These are phyloP conservation scores for Leucania comma DNA, from an alignment of 2,888 invertebrate genomes.

Conservation along the genomic window DNA sequence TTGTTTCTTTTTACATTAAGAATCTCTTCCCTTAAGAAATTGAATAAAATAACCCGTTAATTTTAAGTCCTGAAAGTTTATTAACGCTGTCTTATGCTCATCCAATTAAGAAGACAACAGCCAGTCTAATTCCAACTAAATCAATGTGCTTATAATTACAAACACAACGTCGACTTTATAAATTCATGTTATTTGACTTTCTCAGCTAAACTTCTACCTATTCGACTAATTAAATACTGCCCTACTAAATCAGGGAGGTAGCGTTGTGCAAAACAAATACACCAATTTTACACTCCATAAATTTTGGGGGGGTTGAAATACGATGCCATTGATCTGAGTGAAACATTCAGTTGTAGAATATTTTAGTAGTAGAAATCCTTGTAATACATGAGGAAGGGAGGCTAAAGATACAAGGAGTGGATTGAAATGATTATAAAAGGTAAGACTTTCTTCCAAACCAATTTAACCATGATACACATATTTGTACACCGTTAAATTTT, in stretches of 20 bases:
- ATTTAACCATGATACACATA: no score
- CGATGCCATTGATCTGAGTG: constrained; percentile 30
- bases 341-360: constrained; percentile 26
- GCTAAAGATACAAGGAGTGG: no score
- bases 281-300: constrained; percentile 68
- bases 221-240: constrained; percentile 66
- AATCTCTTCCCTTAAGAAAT: not conserved
- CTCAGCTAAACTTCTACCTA: constrained; percentile 51
- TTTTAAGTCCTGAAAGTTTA: constrained; percentile 14
- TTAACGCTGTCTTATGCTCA: constrained; percentile 7
- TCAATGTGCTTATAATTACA: constrained; percentile 53
- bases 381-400: no score
- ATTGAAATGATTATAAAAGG: no score
- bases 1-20: not conserved
- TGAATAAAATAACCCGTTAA: not conserved
- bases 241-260: constrained; percentile 65
- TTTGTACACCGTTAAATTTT: no score
- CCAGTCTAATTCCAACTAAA: constrained; percentile 44
- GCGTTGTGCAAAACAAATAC: constrained; percentile 65
- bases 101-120: constrained; percentile 55
- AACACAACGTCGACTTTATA: constrained; percentile 42
- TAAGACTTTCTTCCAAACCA: no score
- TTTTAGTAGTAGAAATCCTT: not conserved
- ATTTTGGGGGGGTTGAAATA: constrained; percentile 57
- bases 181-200: constrained; percentile 53